Evolutionary conservation across 2,113 vertebrate genomes (phyloP).

Genomic region (Zingel zingel): DNA sequence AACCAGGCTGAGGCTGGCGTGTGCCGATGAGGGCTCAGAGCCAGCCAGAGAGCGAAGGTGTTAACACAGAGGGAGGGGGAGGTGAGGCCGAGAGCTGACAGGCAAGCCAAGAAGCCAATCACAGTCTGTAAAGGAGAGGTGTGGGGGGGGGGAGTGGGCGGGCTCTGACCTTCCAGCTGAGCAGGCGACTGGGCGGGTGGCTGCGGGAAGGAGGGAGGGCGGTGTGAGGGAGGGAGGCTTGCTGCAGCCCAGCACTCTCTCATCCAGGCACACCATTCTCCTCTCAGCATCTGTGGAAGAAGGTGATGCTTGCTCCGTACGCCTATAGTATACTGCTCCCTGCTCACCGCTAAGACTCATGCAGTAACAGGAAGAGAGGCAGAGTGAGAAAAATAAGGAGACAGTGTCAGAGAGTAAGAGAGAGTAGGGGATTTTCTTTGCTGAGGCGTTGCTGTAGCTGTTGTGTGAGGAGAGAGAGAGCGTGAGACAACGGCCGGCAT

Average conservation of each 20-base stretch:
- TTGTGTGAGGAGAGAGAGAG: constrained; percentile 82
- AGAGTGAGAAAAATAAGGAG: constrained; percentile 74
- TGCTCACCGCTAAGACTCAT: constrained; percentile 89
- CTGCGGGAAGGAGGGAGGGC: constrained; percentile 76
- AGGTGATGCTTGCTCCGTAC: constrained; percentile 95
- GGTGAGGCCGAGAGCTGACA: constrained; percentile 81
- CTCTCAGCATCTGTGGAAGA: constrained; percentile 96
- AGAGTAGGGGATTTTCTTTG: constrained; percentile 72
- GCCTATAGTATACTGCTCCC: constrained; percentile 92
- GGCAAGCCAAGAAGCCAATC: constrained; percentile 93
- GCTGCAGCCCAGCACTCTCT: constrained; percentile 92
- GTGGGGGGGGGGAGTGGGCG: constrained; percentile 85
- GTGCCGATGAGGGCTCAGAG: constrained; percentile 77
- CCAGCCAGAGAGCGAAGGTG: constrained; percentile 84
- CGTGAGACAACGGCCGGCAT: constrained; percentile 88
- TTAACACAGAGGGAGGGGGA: constrained; percentile 80
- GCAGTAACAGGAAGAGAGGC: constrained; percentile 77
- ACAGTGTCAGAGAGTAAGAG: constrained; percentile 74
- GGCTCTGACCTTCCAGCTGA: constrained; percentile 97
- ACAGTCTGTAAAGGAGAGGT: constrained; percentile 86
- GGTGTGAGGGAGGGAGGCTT: constrained; percentile 73
- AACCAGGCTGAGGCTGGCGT: constrained; percentile 79
- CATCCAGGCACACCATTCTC: constrained; percentile 94
- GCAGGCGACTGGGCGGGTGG: constrained; percentile 95
- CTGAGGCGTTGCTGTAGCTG: constrained; percentile 71